Base-by-base conservation (phyloP, 2,888 invertebrate species). In the Scaptodrosophila latifasciaeformis region DNA sequence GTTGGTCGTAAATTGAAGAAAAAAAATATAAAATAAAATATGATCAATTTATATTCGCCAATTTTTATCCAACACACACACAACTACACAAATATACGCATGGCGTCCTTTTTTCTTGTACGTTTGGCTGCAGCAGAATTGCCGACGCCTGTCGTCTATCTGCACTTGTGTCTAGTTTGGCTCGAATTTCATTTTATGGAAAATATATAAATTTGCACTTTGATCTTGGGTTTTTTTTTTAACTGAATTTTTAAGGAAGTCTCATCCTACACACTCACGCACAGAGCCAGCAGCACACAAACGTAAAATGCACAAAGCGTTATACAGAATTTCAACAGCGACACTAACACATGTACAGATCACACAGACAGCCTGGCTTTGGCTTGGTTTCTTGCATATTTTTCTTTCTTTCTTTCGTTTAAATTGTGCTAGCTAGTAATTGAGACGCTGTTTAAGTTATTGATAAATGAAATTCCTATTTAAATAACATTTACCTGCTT, bases 281-380 rank as follows among this genome's bases (percentile, higher is more conserved):
- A 5, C 7, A 24, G 24, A 24, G 4, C 15, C 34, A 43, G 24
- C 3, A 49, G 45, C 49, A 56, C 48, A 49, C 45, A 52, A 50
- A 59, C 44, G 21, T 31, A 46, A 39, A 21, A 42, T 54, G 60
- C 60, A 59, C 61, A 76, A 67, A 72, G 79, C 72, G 79, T 78
- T 78, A 82, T 78, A 78, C 72, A 78, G 76, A 78, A 78, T 71
- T 78, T 78, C 70, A 72, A 77, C 64, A 77, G 68, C 50, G 44
- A 63, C 68, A 63, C 64, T 52, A 47, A 63, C 66, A 67, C 62
- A 56, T 53, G 59, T 42, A 72, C 59, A 62, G 31, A 59, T 35
- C 74, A 63, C 66, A 65, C 79, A 68, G 71, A 68, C 61, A 63
- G 64, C 62, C 61, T 64, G 69, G 75, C 37, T 37, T n/a, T 24